Evolutionary conservation across 2,888 invertebrate species (phyloP), one percentile per base, ranked within the genome.

Genomic region (Drosophila nr. fundita): DNA sequence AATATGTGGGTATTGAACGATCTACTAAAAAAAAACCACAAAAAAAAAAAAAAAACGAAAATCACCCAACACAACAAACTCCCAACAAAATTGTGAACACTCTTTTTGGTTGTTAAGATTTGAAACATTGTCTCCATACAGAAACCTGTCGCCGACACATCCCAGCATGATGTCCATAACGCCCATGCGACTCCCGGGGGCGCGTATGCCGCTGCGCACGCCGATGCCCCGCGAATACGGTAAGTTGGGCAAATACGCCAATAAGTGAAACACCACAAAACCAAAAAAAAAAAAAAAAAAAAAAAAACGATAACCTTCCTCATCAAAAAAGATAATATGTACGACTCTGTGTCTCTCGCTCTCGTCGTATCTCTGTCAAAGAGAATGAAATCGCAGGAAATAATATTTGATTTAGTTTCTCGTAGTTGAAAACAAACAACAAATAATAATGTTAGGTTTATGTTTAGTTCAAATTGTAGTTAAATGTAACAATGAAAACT

Each of bases 221-320:
- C 95, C 96, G 75, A 95, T 97, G 95, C 91, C 97, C 90, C 97
- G 97, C 86, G 97, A 98, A 93, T 98, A 97, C 94, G 97, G 98
- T 97, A 95, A 96, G 97, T 96, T 83, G 66, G 87, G 87, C 82
- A 86, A 89, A 89, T 76, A 71, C 58, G 85, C 85, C 87, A 82
- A 80, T 72, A 76, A 87, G 75, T 84, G 71, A 89, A 77, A 63
- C 11, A 54, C 24, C 27, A 34, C 21, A 45, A 42, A 21, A 21
- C 4, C 0, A 21, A 38, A 36, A 42, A 21, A 21, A 18, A 38
- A 38, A 6, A 38, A n/a, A 38, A 18, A 45, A 24, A 7, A n/a
- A 21, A 21, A 21, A 34, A 73, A 48, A 67, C 52, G 68, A 68
- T 69, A 53, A 62, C 58, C 34, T 36, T 45, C 55, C 53, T 54